Percentiles rank a stretch among this genome's conserved stretches.
These are phyloP conservation scores for Okapia johnstoni DNA, from an alignment of 2,113 vertebrate genomes.

Conservation along the genomic window DNA sequence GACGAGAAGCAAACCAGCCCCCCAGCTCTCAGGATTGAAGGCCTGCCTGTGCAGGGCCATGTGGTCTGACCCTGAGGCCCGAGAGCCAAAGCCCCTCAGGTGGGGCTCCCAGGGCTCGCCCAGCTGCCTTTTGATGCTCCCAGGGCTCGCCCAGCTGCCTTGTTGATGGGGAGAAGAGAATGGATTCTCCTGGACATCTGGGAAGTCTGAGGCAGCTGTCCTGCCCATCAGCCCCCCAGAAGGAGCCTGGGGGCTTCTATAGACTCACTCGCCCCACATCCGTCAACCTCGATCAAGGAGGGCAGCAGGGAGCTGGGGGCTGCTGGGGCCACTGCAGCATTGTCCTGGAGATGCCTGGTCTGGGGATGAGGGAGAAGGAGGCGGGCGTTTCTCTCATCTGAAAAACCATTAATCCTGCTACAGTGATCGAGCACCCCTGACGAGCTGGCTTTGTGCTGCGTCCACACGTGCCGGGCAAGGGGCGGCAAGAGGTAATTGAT, in stretches of 20 bases:
- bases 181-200: constrained; percentile 40
- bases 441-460: constrained; percentile 29
- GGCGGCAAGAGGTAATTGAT: constrained; percentile 39
- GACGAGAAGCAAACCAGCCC: background rate
- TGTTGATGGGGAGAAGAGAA: background rate
- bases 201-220: constrained; percentile 54
- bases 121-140: constrained; percentile 7
- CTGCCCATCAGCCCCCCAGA: background rate
- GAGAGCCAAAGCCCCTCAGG: background rate
- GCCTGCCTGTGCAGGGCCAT: background rate
- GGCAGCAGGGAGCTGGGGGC: background rate
- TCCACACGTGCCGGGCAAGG: constrained; percentile 18
- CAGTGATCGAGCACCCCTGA: constrained; percentile 20
- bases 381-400: background rate
- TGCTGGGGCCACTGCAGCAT: background rate
- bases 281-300: constrained; percentile 59
- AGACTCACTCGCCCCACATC: constrained; percentile 17
- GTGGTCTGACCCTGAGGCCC: background rate
- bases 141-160: constrained; percentile 10
- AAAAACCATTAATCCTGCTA: constrained; percentile 27
- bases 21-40: background rate
- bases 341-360: constrained; percentile 40
- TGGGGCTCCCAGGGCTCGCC: background rate
- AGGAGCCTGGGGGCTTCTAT: background rate
- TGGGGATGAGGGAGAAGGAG: background rate